Conservation (phyloP, 2,113 vertebrate genomes). For the Triplophysa dalaica region DNA sequence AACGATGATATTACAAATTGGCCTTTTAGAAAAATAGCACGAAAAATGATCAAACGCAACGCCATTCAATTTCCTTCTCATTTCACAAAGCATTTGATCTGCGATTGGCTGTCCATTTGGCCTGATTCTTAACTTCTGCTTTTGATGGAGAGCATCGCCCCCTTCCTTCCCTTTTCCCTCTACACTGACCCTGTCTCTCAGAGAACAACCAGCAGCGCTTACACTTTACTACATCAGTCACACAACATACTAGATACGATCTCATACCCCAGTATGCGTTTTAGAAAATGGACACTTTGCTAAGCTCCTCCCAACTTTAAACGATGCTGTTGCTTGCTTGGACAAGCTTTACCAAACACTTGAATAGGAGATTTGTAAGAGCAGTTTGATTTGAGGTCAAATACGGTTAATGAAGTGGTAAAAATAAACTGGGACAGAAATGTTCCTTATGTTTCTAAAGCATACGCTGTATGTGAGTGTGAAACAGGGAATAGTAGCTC, state of each 20-base stretch:
- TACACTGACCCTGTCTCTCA: constrained; percentile 64
- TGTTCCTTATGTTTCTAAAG: too few relatives aligned
- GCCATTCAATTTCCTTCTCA: constrained; percentile 75
- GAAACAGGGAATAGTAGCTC: too few relatives aligned
- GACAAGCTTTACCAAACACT: neutral
- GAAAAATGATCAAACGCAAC: constrained; percentile 43
- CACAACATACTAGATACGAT: constrained; percentile 17
- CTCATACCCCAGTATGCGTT: neutral
- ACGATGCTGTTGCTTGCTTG: neutral
- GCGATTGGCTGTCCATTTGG: constrained; percentile 85
- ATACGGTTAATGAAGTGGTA: too few relatives aligned
- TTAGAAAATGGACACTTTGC: neutral
- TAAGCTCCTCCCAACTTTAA: neutral
- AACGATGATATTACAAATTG: constrained; percentile 59
- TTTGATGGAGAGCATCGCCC: constrained; percentile 67
- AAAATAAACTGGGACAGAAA: too few relatives aligned
- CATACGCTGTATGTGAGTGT: too few relatives aligned
- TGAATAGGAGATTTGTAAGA: neutral
- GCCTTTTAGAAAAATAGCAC: constrained; percentile 33
- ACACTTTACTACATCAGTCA: constrained; percentile 58
- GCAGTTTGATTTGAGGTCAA: neutral
- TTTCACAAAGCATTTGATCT: constrained; percentile 79
- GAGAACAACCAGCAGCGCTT: constrained; percentile 99
- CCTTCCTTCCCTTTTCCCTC: constrained; percentile 50
- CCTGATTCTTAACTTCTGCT: constrained; percentile 90